Evolutionary conservation across 2,888 invertebrate species (phyloP).

Genomic region (Acleris laterana): DNA sequence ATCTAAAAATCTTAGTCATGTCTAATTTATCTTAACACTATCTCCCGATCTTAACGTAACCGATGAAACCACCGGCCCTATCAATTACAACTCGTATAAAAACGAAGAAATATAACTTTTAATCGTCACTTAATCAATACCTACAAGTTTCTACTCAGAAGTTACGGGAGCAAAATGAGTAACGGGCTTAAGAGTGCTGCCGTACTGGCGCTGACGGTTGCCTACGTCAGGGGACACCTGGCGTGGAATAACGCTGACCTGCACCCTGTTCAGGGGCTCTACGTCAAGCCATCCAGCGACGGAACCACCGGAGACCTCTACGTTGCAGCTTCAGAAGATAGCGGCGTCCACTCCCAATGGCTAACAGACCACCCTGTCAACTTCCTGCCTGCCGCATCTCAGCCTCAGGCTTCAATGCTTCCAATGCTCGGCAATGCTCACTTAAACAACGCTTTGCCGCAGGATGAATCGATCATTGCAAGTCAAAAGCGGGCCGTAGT

Average conservation of each 20-base stretch:
- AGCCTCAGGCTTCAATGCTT: slow-evolving; percentile 47
- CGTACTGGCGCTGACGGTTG: slow-evolving; percentile 40
- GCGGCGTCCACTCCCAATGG: slow-evolving; percentile 70
- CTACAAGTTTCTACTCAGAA: neutral
- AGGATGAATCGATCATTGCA: slow-evolving; percentile 52
- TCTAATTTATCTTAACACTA: slow-evolving; percentile 18
- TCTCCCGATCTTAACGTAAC: slow-evolving; percentile 23
- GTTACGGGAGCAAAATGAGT: slow-evolving; percentile 12
- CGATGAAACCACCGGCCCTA: neutral
- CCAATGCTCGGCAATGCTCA: slow-evolving; percentile 47
- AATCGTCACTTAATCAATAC: slow-evolving; percentile 10
- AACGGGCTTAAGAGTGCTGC: slow-evolving; percentile 38
- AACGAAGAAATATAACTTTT: slow-evolving; percentile 2
- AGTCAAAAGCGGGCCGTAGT: slow-evolving; percentile 63
- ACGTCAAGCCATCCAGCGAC: slow-evolving; percentile 71
- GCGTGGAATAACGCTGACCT: slow-evolving; percentile 57
- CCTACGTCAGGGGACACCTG: slow-evolving; percentile 48
- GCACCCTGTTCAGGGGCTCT: slow-evolving; percentile 74
- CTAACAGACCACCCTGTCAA: slow-evolving; percentile 70
- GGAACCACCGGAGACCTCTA: slow-evolving; percentile 75
- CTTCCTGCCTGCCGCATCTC: slow-evolving; percentile 57
- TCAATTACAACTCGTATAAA: slow-evolving; percentile 27
- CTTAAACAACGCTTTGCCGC: slow-evolving; percentile 45
- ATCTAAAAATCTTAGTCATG: slow-evolving; percentile 14
- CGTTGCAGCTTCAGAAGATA: slow-evolving; percentile 76